Evolutionary conservation across 2,113 vertebrate genomes (phyloP).

Genomic region (cat (Felis catus)): F.catus_Fca126_mat1.0 CM031415.1:107358501-107359000

Average conservation of each 20-base stretch:
- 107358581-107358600: too few species aligned
- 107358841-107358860: not conserved
- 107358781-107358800: not conserved
- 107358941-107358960: not conserved
- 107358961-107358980: not conserved
- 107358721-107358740: not conserved
- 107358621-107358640: not conserved
- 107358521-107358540: not conserved
- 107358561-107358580: not conserved
- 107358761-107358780: not conserved
- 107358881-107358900: not conserved
- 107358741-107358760: not conserved
- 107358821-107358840: not conserved
- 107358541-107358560: not conserved
- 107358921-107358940: not conserved
- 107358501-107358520: not conserved
- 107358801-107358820: not conserved
- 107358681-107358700: not conserved
- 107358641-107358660: not conserved
- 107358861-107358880: not conserved
- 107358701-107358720: not conserved
- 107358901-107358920: not conserved
- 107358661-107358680: not conserved
- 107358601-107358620: too few species aligned
- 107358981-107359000: not conserved